Conservation (phyloP, 2,797 vertebrate species). For the Sebastes cheni region DNA sequence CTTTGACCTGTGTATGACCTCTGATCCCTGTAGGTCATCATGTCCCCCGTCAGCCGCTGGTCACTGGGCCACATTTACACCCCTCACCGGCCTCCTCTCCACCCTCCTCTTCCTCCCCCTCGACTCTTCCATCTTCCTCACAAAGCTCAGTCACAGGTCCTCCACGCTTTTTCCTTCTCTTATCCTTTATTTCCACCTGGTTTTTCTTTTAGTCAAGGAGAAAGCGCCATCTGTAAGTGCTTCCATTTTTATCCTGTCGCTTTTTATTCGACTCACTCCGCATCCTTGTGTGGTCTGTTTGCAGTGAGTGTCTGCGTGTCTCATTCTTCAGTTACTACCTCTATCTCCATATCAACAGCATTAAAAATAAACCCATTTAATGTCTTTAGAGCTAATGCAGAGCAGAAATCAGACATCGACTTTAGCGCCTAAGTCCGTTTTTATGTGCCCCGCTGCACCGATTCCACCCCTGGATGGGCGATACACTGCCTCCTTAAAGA, state of each 20-base stretch:
- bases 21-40: constrained; percentile 80
- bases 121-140: constrained; percentile 83
- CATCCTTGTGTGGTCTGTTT: constrained; percentile 45
- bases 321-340: constrained; percentile 10
- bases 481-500: neutral
- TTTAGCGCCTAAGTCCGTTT: constrained; percentile 1
- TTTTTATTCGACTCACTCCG: constrained; percentile 35
- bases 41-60: constrained; percentile 82
- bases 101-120: constrained; percentile 84
- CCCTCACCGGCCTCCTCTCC: constrained; percentile 85
- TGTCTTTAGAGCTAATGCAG: neutral
- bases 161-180: constrained; percentile 73
- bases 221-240: constrained; percentile 48
- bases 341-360: neutral
- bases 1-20: constrained; percentile 78
- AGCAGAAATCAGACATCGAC: neutral
- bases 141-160: constrained; percentile 83
- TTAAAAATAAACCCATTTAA: constrained; percentile 1
- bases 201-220: constrained; percentile 33
- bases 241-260: constrained; percentile 34
- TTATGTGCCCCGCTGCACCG: neutral
- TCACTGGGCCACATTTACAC: constrained; percentile 86
- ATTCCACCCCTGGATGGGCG: neutral
- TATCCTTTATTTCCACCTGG: constrained; percentile 51
- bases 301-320: constrained; percentile 45